These are phyloP conservation scores for Pterostichus madidus DNA, from an alignment of 2,888 invertebrate species.

Conservation along the genomic window DNA sequence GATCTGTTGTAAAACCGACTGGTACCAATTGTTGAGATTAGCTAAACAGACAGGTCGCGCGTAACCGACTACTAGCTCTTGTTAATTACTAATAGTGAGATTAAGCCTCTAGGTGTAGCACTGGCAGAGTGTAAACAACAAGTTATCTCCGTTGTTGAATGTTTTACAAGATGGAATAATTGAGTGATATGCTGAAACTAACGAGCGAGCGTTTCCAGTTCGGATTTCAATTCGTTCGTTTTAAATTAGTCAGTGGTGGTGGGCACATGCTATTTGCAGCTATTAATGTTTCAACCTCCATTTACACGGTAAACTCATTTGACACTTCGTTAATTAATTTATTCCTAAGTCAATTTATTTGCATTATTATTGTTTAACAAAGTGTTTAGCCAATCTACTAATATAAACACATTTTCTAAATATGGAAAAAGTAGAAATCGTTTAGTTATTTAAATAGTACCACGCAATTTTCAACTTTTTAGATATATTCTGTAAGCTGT, in stretches of 20 bases:
- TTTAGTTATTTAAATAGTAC: too few species aligned
- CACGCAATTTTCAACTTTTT: too few species aligned
- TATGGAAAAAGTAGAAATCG: too few species aligned
- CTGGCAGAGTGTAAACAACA: conserved; percentile 44
- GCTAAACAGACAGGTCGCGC: conserved; percentile 61
- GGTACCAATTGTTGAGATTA: conserved; percentile 64
- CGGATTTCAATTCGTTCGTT: conserved; percentile 30
- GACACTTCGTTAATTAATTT: conserved; percentile 6
- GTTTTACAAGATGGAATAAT: conserved; percentile 60
- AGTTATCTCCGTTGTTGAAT: conserved; percentile 56
- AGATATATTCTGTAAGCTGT: too few species aligned
- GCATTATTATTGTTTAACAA: background rate
- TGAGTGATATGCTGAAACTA: conserved; percentile 38
- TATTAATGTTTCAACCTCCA: conserved; percentile 13
- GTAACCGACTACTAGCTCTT: conserved; percentile 59
- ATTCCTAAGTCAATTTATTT: background rate
- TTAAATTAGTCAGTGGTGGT: conserved; percentile 35
- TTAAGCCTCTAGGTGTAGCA: conserved; percentile 47
- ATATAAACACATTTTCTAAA: too few species aligned
- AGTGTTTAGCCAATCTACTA: background rate
- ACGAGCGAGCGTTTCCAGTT: conserved; percentile 4
- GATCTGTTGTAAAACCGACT: conserved; percentile 35
- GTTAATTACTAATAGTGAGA: conserved; percentile 64
- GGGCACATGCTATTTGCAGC: conserved; percentile 7
- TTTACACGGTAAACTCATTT: conserved; percentile 4